Base-by-base conservation (phyloP, 1,140 invertebrate species). In the Caenorhabditis latens region DNA sequence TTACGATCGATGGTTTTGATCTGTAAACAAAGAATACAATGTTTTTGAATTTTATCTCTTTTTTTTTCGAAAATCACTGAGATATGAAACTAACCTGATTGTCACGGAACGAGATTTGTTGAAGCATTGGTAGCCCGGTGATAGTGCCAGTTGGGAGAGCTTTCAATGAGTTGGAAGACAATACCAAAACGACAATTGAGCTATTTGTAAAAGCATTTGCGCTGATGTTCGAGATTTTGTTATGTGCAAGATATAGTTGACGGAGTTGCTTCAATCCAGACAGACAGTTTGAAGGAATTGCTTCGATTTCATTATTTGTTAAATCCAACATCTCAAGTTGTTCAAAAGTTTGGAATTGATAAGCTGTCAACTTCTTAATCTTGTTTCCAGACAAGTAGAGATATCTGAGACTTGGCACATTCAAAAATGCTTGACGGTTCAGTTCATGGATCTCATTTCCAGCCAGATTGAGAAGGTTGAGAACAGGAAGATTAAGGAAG, bases 321-420 rank as follows among this genome's bases (percentile, higher is more conserved):
- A 92, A 61, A 82, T 92, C 91, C 42, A 92, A 57, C 91, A 92
- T 92, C 63, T 93, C 92, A 8, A 92, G 53, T 85, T 90, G 88
- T 50, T 93, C 92, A 61, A 93, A 92, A 13, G 90, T 84, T 21
- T 61, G 50, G 86, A 91, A 91, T 83, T 91, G 89, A 83, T 89
- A 61, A 21, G 89, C 63, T 11, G 88, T 24, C 46, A 92, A 86
- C 13, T 87, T 87, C 14, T 71, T 83, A 32, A 92, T 71, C 57
- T 89, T 84, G 63, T 92, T 92, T 42, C 90, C 91, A 32, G 90
- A 91, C 13, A 92, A 67, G 83, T 92, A 92, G 24, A 92, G 86
- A 63, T 90, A 91, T n/a, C 91, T 67, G n/a, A 92, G 89, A 79
- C 84, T 90, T 14, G 91, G 91, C 7, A 91, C 91, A 82, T 92